Conservation (phyloP, 1,140 invertebrate genomes). For the Latrodectus geometricus region DNA sequence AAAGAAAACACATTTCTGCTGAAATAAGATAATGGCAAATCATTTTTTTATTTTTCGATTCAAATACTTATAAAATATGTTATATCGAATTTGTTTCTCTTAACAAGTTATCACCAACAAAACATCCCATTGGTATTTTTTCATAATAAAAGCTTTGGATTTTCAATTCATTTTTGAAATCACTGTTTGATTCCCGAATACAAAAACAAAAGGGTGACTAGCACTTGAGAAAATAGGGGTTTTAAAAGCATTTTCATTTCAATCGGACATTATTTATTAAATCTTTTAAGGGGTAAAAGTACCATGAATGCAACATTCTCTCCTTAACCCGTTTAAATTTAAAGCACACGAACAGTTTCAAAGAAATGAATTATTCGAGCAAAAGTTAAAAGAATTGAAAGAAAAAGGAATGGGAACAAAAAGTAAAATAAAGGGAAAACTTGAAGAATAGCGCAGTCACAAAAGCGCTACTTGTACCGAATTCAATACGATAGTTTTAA, state of each 20-base stretch:
- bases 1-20: too few species aligned
- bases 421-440: not conserved
- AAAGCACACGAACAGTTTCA: conserved; percentile 16
- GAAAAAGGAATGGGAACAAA: not conserved
- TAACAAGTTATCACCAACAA: too few species aligned
- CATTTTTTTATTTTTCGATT: too few species aligned
- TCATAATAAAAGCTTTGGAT: too few species aligned
- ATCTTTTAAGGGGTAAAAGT: not conserved
- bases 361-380: conserved; percentile 32
- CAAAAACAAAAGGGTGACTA: not conserved
- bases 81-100: too few species aligned
- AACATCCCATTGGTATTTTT: too few species aligned
- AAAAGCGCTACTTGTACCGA: conserved; percentile 34
- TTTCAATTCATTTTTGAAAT: too few species aligned
- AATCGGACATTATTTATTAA: not conserved
- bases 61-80: too few species aligned
- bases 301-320: not conserved
- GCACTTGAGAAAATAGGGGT: not conserved
- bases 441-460: conserved; percentile 23
- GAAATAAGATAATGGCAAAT: too few species aligned
- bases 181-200: too few species aligned
- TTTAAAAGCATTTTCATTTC: not conserved
- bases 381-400: not conserved
- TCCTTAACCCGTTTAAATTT: conserved; percentile 18
- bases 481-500: conserved; percentile 53